phyloP scores from a whole-genome alignment of 1,140 invertebrate species.

The Ceratina calcarata region DNA sequence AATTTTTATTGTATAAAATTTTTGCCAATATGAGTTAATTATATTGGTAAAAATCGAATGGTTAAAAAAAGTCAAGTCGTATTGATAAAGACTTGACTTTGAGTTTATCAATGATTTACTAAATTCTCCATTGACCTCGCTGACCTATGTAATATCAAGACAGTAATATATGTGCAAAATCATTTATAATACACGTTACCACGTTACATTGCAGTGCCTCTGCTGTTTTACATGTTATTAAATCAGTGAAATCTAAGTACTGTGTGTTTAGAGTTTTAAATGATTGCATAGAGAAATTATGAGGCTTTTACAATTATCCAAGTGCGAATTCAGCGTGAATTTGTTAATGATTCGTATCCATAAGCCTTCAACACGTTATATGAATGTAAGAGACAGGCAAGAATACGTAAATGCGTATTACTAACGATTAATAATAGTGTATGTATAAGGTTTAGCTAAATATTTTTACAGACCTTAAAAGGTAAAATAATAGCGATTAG shows the following conservation, averaged over 20 bases:
- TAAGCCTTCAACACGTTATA: conserved; percentile 27
- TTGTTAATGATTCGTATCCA: neutral
- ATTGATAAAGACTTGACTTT: conserved; percentile 34
- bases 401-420: conserved; percentile 2
- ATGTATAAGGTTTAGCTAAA: neutral
- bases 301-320: conserved; percentile 47
- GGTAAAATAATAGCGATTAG: conserved; percentile 90
- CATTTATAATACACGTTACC: neutral
- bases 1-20: too few species aligned
- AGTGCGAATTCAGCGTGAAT: conserved; percentile 34
- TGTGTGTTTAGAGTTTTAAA: neutral
- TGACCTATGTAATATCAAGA: conserved; percentile 23
- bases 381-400: conserved; percentile 58
- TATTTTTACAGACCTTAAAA: conserved; percentile 67
- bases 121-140: conserved; percentile 47
- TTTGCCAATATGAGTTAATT: neutral
- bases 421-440: neutral
- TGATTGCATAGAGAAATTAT: conserved; percentile 40
- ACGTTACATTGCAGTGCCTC: neutral
- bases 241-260: neutral
- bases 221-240: neutral
- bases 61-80: conserved; percentile 29
- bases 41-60: neutral
- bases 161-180: conserved; percentile 3
- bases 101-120: conserved; percentile 65